Conservation (phyloP, 92 coral and sea anemone genomes). For the Phymanthus crucifer region DNA sequence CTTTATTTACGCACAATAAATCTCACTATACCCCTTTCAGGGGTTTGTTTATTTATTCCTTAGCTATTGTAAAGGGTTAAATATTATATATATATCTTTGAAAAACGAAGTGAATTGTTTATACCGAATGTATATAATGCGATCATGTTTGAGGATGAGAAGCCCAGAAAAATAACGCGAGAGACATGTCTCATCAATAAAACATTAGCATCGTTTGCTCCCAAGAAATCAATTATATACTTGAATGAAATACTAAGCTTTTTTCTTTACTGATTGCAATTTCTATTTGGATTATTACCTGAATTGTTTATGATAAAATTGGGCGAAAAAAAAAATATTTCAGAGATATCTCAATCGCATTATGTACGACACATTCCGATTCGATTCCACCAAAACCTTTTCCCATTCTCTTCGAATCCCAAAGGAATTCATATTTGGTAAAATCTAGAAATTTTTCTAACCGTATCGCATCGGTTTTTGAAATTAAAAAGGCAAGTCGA, state of each 20-base stretch:
- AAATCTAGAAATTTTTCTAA: too few species aligned
- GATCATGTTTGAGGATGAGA: neutral
- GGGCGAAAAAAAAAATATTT: too few species aligned
- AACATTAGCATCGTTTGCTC: conserved; percentile 12
- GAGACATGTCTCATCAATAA: conserved; percentile 9
- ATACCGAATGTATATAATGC: neutral
- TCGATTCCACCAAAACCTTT: too few species aligned
- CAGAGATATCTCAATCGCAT: too few species aligned
- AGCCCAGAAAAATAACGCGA: neutral
- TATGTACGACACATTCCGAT: too few species aligned
- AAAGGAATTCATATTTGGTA: too few species aligned
- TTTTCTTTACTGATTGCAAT: neutral
- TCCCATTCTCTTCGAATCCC: too few species aligned
- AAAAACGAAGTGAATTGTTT: neutral
- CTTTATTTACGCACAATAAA: too few species aligned
- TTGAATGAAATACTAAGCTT: neutral
- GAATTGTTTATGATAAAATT: neutral
- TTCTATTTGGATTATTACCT: neutral
- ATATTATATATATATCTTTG: neutral
- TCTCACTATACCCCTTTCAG: neutral
- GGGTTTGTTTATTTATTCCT: neutral
- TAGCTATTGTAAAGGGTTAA: neutral
- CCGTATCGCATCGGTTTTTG: too few species aligned
- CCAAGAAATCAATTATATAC: neutral
- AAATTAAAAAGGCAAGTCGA: too few species aligned